These are phyloP conservation scores for Sebastes ruberrimus DNA, from an alignment of 2,797 vertebrate genomes.

Conservation along the genomic window DNA sequence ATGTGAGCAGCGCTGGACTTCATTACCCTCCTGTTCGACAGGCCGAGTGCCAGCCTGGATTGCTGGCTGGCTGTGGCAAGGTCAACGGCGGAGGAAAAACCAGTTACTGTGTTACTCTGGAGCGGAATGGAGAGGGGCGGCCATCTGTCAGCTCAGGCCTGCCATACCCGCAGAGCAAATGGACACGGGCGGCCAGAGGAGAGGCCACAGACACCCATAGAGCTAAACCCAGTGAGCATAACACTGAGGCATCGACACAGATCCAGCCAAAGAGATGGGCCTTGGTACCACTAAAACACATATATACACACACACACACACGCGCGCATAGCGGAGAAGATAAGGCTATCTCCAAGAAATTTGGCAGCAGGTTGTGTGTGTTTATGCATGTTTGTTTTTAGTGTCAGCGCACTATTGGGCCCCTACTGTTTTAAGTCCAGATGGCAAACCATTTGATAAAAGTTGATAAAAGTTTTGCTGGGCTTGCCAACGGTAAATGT, in stretches of 20 bases:
- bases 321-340: conserved; percentile 39
- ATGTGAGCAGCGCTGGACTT: conserved; percentile 86
- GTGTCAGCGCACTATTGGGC: conserved; percentile 79
- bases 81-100: conserved; percentile 88
- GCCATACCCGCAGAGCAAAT: conserved; percentile 86
- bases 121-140: conserved; percentile 84
- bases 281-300: conserved; percentile 80
- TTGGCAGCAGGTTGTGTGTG: conserved; percentile 76
- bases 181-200: conserved; percentile 85
- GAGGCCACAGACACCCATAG: conserved; percentile 83
- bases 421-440: conserved; percentile 81
- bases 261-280: conserved; percentile 78
- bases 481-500: conserved; percentile 70
- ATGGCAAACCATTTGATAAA: conserved; percentile 82
- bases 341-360: conserved; percentile 73
- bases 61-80: conserved; percentile 87
- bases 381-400: conserved; percentile 81
- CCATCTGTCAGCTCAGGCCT: conserved; percentile 87
- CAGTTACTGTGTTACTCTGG: conserved; percentile 87
- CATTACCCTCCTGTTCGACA: conserved; percentile 86
- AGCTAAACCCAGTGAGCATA: conserved; percentile 82
- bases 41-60: conserved; percentile 85
- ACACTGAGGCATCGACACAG: conserved; percentile 73
- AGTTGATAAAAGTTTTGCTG: conserved; percentile 78
- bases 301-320: conserved; percentile 48